A percentile compares a stretch with the other conserved stretches of the same genome.
phyloP scores from a whole-genome alignment of 2,113 vertebrate species.

The Cyprinodon brontotheroides region DNA sequence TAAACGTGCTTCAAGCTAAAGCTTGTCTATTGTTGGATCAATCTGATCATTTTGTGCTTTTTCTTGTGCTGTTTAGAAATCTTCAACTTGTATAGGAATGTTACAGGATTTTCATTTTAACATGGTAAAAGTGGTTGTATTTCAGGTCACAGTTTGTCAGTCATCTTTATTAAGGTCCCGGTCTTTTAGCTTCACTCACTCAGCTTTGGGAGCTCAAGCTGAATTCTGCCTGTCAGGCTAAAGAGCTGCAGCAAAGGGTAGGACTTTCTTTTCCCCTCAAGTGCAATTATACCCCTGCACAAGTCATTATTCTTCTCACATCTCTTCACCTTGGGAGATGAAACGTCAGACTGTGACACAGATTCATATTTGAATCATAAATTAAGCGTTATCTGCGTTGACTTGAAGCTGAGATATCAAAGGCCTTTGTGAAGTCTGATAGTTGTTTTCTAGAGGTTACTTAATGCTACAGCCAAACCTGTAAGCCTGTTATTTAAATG shows the following conservation, averaged over 20 bases:
- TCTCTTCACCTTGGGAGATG: slow-evolving; percentile 22
- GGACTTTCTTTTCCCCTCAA: neutral
- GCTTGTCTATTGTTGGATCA: neutral
- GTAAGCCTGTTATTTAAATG: slow-evolving; percentile 34
- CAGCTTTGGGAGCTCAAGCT: slow-evolving; percentile 23
- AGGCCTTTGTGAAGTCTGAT: slow-evolving; percentile 6
- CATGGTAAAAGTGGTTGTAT: neutral
- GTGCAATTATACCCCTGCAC: slow-evolving; percentile 41
- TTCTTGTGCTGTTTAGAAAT: neutral
- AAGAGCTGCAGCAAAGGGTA: slow-evolving; percentile 9
- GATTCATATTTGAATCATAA: neutral
- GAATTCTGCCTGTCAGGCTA: slow-evolving; percentile 16
- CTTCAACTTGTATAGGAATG: neutral
- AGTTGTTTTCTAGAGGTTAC: slow-evolving; percentile 4
- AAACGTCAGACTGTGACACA: neutral
- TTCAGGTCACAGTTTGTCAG: neutral
- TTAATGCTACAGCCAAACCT: slow-evolving; percentile 15
- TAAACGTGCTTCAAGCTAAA: too few species aligned
- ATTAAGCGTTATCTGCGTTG: neutral
- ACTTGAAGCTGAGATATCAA: slow-evolving; percentile 5
- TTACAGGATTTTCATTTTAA: neutral
- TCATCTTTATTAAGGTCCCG: neutral
- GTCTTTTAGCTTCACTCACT: slow-evolving; percentile 3
- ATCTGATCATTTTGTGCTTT: neutral
- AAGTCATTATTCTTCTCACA: slow-evolving; percentile 33